A percentile compares a stretch with the other conserved stretches of the same genome.
These are phyloP conservation scores for Agonopterix subpropinquella DNA, from an alignment of 2,888 invertebrate species.

Conservation along the genomic window DNA sequence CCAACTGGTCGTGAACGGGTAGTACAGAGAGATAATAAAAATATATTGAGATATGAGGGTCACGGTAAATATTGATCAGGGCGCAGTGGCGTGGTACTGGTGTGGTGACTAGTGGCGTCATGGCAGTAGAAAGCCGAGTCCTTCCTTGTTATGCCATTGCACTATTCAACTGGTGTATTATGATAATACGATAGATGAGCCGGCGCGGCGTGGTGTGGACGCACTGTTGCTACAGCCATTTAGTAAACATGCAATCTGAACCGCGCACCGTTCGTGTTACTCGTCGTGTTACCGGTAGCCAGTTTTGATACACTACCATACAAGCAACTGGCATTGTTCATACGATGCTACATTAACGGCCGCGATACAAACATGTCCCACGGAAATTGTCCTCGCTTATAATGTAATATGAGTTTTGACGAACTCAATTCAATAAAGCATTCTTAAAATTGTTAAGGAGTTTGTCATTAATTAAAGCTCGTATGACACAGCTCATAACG, in stretches of 20 bases:
- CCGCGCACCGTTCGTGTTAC: slow-evolving; percentile 27
- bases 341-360: slow-evolving; percentile 16
- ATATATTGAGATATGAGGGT: no score
- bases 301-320: slow-evolving; percentile 13
- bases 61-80: neutral
- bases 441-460: slow-evolving; percentile 6
- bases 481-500: no score
- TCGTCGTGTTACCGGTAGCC: slow-evolving; percentile 17
- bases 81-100: neutral
- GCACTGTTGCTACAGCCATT: slow-evolving; percentile 21
- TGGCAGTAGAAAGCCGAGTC: slow-evolving; percentile 30
- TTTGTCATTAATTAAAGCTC: slow-evolving; percentile 2
- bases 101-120: slow-evolving; percentile 7
- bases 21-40: no score
- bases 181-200: slow-evolving; percentile 53
- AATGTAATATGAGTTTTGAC: slow-evolving; percentile 3
- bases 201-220: slow-evolving; percentile 20
- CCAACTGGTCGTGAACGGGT: no score
- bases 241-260: slow-evolving; percentile 54
- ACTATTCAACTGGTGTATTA: slow-evolving; percentile 46
- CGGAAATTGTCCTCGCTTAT: slow-evolving; percentile 5
- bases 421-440: slow-evolving; percentile 3
- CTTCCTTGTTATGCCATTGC: slow-evolving; percentile 45
- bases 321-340: slow-evolving; percentile 24
- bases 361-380: slow-evolving; percentile 9